Percentiles rank a stretch among this genome's conserved stretches.
These are phyloP conservation scores for Rhinichthys osculus DNA, from an alignment of 2,797 vertebrate species.

Conservation along the genomic window DNA sequence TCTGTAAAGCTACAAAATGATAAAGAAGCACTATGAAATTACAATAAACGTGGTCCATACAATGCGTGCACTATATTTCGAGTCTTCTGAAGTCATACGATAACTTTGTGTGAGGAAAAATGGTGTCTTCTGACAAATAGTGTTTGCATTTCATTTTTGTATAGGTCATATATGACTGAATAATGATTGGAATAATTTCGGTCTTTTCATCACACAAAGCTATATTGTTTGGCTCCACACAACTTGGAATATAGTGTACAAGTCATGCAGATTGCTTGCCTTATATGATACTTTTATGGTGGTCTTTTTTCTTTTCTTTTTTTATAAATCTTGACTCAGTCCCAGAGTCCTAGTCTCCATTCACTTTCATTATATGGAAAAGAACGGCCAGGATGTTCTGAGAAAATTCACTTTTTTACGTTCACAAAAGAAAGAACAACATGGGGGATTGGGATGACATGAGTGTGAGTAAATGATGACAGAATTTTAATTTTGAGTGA, in stretches of 20 bases:
- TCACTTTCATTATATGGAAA: background rate
- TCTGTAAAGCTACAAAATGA: slow-evolving; percentile 16
- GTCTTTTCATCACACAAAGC: background rate
- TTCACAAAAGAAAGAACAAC: background rate
- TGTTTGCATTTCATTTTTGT: background rate
- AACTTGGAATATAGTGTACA: background rate
- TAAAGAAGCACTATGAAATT: background rate
- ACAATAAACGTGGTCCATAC: background rate
- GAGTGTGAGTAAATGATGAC: background rate
- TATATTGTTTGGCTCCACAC: background rate
- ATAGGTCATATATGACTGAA: background rate
- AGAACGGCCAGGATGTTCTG: background rate
- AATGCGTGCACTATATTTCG: background rate
- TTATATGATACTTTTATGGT: background rate
- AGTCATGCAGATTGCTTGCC: background rate
- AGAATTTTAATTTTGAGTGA: background rate
- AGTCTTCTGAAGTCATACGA: background rate
- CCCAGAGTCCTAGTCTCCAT: background rate
- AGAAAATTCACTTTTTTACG: background rate
- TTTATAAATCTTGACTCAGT: background rate
- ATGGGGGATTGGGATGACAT: background rate
- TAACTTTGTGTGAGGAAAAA: background rate
- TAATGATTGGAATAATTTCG: background rate
- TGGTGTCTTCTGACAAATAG: background rate
- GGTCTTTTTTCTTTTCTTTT: background rate